phyloP scores from a whole-genome alignment of 2,113 vertebrate species.

The Thunnus maccoyii region DNA sequence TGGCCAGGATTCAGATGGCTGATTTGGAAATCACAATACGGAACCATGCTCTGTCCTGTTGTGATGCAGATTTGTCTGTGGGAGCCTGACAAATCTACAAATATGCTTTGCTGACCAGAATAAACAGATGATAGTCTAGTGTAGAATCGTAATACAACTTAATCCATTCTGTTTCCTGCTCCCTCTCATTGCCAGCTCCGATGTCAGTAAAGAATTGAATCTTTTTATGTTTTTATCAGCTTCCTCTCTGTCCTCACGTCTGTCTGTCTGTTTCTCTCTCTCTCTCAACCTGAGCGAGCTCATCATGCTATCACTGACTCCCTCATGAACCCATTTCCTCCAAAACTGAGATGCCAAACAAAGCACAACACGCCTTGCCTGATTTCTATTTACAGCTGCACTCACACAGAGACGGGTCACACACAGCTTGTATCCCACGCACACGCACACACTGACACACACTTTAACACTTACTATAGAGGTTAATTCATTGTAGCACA shows the following conservation, averaged over 20 bases:
- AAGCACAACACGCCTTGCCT: slow-evolving; percentile 13
- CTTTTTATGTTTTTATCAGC: slow-evolving; percentile 36
- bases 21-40: slow-evolving; percentile 63
- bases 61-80: slow-evolving; percentile 66
- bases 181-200: slow-evolving; percentile 1
- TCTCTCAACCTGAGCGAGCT: slow-evolving; percentile 27
- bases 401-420: slow-evolving; percentile 35
- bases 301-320: slow-evolving; percentile 32
- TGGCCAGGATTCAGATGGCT: slow-evolving; percentile 58
- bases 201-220: slow-evolving; percentile 31
- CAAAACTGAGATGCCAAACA: slow-evolving; percentile 35
- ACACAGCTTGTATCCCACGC: background rate
- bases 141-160: slow-evolving; percentile 28
- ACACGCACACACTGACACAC: slow-evolving; percentile 1
- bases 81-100: slow-evolving; percentile 65
- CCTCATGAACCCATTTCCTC: slow-evolving; percentile 42
- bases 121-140: slow-evolving; percentile 43
- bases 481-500: slow-evolving; percentile 57
- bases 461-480: slow-evolving; percentile 25
- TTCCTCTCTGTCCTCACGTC: slow-evolving; percentile 16
- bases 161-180: slow-evolving; percentile 29
- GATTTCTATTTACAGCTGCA: slow-evolving; percentile 51
- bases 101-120: slow-evolving; percentile 69
- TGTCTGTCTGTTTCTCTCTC: slow-evolving; percentile 14
- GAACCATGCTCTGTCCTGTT: slow-evolving; percentile 54